Percentiles rank a stretch among this genome's conserved stretches.
Evolutionary conservation across 2,888 invertebrate species (phyloP).

Genomic region (Erpobdella octoculata): DNA sequence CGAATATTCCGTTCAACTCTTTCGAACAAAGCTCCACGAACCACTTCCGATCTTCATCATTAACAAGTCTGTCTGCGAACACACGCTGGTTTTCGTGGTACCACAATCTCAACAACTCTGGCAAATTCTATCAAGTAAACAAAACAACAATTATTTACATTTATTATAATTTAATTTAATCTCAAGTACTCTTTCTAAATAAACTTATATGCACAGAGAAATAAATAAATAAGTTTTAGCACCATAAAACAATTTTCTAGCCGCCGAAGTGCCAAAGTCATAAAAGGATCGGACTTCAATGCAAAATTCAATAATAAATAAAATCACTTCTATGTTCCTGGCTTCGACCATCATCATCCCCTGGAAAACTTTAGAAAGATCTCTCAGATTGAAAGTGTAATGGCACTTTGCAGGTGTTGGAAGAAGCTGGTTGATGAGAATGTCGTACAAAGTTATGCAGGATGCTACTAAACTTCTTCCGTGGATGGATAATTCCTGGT

Average conservation of each 20-base stretch:
- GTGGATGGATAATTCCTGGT: background rate
- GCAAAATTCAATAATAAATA: no score
- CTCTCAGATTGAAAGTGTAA: constrained; percentile 53
- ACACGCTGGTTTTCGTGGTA: constrained; percentile 53
- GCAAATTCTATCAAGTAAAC: constrained; percentile 44
- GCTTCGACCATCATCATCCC: constrained; percentile 51
- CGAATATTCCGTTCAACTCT: constrained; percentile 59
- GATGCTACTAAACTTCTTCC: constrained; percentile 12
- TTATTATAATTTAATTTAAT: no score
- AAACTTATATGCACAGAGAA: no score
- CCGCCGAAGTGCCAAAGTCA: no score
- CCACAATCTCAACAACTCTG: constrained; percentile 49
- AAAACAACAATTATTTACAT: no score
- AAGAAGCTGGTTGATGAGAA: constrained; percentile 48
- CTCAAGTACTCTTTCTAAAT: no score
- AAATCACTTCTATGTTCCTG: constrained; percentile 44
- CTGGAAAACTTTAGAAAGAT: constrained; percentile 53
- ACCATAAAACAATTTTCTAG: no score
- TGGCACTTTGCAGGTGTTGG: constrained; percentile 53
- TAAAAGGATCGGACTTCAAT: no score
- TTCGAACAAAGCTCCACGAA: constrained; percentile 43
- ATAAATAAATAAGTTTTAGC: no score
- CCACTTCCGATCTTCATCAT: constrained; percentile 51
- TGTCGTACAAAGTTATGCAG: constrained; percentile 36
- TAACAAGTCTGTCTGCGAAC: constrained; percentile 53